Conservation (phyloP, 2,888 invertebrate genomes). For the Ormia ochracea region DNA sequence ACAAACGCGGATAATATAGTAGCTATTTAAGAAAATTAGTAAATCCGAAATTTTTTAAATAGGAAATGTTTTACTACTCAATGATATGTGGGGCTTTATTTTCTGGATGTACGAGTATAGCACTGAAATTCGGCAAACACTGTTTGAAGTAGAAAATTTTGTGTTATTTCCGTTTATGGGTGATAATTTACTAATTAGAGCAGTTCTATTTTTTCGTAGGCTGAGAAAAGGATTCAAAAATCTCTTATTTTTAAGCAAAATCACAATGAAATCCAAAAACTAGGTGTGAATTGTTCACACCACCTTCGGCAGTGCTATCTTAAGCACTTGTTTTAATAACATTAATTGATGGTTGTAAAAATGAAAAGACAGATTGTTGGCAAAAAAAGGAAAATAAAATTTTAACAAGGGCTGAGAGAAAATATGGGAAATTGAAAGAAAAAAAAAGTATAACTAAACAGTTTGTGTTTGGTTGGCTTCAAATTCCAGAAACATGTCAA, state of each 20-base stretch:
- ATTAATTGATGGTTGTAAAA: constrained; percentile 26
- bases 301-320: neutral
- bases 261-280: neutral
- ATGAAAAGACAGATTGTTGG: neutral
- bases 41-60: no score
- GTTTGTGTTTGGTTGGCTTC: neutral
- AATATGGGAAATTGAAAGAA: neutral
- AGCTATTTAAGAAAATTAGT: no score
- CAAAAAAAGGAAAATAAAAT: constrained; percentile 13
- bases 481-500: constrained; percentile 41
- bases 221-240: constrained; percentile 15
- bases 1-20: no score
- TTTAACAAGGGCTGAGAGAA: constrained; percentile 39
- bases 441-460: neutral
- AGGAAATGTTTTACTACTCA: no score
- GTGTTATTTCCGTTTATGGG: constrained; percentile 46
- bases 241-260: neutral
- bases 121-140: neutral
- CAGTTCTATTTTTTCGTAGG: constrained; percentile 1
- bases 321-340: constrained; percentile 36
- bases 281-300: constrained; percentile 49
- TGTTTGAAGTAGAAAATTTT: constrained; percentile 9
- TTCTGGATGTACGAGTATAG: no score
- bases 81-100: no score
- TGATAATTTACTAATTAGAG: constrained; percentile 33